phyloP scores from a whole-genome alignment of 2,888 invertebrate genomes.

The Nycteola revayana region DNA sequence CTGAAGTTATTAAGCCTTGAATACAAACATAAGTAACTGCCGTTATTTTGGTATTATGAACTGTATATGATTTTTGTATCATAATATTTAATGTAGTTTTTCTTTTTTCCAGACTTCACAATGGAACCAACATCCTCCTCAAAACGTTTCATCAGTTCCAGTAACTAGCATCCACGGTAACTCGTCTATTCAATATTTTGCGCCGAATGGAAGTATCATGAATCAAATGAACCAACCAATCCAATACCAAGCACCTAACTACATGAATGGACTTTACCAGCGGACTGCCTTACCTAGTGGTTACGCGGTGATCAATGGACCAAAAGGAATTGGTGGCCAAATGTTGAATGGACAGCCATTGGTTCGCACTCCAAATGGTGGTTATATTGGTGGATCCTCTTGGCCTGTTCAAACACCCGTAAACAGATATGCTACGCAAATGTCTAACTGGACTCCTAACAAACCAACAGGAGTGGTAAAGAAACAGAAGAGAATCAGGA shows the following conservation, averaged over 20 bases:
- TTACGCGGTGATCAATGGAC: slow-evolving; percentile 6
- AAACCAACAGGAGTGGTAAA: slow-evolving; percentile 39
- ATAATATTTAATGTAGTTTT: too few relatives aligned
- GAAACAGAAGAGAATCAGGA: slow-evolving; percentile 85
- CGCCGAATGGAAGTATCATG: slow-evolving; percentile 22
- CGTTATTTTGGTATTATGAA: too few relatives aligned
- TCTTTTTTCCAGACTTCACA: slow-evolving; percentile 34
- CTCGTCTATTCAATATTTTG: slow-evolving; percentile 18
- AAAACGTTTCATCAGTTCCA: slow-evolving; percentile 16
- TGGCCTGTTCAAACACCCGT: slow-evolving; percentile 18
- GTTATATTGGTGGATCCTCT: slow-evolving; percentile 11
- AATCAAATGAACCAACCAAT: slow-evolving; percentile 16
- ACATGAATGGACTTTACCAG: slow-evolving; percentile 18
- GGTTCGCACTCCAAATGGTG: slow-evolving; percentile 19
- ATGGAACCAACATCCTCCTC: slow-evolving; percentile 33
- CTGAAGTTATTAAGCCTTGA: too few relatives aligned
- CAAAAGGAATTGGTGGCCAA: slow-evolving; percentile 8
- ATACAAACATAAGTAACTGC: too few relatives aligned
- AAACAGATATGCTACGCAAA: slow-evolving; percentile 23
- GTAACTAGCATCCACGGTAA: slow-evolving; percentile 15
- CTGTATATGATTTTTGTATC: too few relatives aligned
- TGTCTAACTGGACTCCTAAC: slow-evolving; percentile 24
- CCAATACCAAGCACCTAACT: slow-evolving; percentile 18
- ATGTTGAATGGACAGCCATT: slow-evolving; percentile 14
- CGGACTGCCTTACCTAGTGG: slow-evolving; percentile 6